Percentiles rank a stretch among this genome's conserved stretches.
These are phyloP conservation scores for Micrastur ruficollis DNA, from an alignment of 2,797 vertebrate genomes.

Conservation along the genomic window DNA sequence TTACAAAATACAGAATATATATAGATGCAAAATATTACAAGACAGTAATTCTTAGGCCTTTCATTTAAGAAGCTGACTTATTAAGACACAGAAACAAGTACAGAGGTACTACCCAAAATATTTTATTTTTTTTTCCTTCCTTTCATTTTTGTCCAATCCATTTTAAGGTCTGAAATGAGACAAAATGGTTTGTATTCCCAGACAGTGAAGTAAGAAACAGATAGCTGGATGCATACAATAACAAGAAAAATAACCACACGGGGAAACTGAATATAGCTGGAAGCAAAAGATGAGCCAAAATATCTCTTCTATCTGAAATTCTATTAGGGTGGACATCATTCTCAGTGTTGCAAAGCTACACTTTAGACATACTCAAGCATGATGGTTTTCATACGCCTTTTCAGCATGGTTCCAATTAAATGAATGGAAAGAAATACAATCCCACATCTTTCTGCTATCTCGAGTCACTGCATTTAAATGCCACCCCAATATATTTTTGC, in stretches of 20 bases:
- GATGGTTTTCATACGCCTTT: constrained; percentile 32
- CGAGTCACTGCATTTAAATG: not conserved
- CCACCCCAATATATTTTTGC: constrained; percentile 12
- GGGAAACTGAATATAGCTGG: constrained; percentile 25
- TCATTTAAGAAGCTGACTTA: not conserved
- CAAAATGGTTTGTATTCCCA: constrained; percentile 49
- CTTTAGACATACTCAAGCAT: not conserved
- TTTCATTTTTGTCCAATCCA: constrained; percentile 1
- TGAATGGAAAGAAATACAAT: constrained; percentile 41
- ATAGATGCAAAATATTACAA: not conserved
- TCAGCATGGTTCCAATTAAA: constrained; percentile 59
- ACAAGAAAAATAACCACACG: constrained; percentile 25
- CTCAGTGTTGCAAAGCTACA: not conserved
- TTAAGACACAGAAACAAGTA: not conserved
- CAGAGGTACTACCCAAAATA: not conserved
- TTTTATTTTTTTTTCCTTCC: not conserved
- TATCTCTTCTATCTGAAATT: constrained; percentile 42
- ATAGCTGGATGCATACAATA: constrained; percentile 39
- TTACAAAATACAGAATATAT: not conserved
- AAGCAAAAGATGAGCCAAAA: constrained; percentile 45
- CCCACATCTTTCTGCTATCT: constrained; percentile 56
- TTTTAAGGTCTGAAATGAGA: constrained; percentile 47
- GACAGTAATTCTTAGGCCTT: not conserved
- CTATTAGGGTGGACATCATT: constrained; percentile 24
- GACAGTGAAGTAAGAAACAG: constrained; percentile 58